Base-by-base conservation (phyloP, 1,140 invertebrate genomes). In the Drosophila pallidifrons region DNA sequence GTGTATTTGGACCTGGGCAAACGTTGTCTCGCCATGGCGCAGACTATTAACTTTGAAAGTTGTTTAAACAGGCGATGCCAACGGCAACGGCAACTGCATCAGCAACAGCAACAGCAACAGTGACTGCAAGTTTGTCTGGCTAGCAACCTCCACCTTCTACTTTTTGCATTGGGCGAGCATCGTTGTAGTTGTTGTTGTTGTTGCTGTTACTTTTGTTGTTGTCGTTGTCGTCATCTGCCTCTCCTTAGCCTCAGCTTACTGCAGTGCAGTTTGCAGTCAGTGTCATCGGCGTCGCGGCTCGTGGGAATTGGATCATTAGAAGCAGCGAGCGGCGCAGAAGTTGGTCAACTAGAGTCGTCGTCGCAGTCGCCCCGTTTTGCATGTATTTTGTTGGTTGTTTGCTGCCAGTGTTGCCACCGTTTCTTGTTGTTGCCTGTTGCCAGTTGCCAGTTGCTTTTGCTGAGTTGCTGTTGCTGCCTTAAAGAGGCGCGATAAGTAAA, bases 31-130 rank as follows among this genome's bases (percentile, higher is more conserved):
- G 85, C 82, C 85, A 55, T 73, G 71, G 77, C 85, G 85, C 85
- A 89, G 85, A 89, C 85, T 89, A 89, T 89, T 89, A 89, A 89
- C 85, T 89, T 89, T 89, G 85, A 89, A 89, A 88, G 83, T 88
- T 89, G 83, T 89, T 88, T 89, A 88, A 87, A 82, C 82, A 87
- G 82, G 82, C 83, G 81, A 85, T 64, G 81, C 68, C 68, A 82
- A 72, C 80, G 54, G 54, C 54, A 75, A 75, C 71, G 61, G 65
- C 57, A 54, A 11, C 52, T 20, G 35, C 63, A 64, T 51, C 82
- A 63, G 65, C 80, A 25, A 3, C 20, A 46, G 35, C 63, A 64
- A 61, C 82, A 66, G 65, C 80, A 57, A 41, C 57, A 20, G 61
- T 61, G 79, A 77, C 79, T 32, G 28, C 7, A n/a, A 28, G 28